Base-by-base conservation (phyloP, 1,140 invertebrate species). In the Neomicropteryx cornuta region DNA sequence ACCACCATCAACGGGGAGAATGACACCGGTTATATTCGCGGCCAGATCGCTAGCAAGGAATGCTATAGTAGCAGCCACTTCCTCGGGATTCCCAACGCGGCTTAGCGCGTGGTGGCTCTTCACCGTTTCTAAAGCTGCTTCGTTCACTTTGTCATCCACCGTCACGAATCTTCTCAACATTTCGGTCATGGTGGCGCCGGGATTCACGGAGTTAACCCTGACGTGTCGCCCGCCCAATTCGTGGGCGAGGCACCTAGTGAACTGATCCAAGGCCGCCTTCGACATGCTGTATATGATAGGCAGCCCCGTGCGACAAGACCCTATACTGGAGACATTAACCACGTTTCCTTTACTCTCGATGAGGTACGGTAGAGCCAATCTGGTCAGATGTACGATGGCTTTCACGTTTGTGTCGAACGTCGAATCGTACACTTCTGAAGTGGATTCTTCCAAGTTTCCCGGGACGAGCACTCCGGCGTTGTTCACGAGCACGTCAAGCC, bases 301-400 rank as follows among this genome's bases (percentile, higher is more conserved):
- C 55, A 38, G 64, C 65, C 18, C 73, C 59, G 38, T 73, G 72
- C n/a, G 79, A 66, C 55, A 77, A 52, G 16, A 78, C 50, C 4
- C 79, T 82, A 86, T 73, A 51, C 81, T 85, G 8, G 81, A 85
- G 1, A 87, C 73, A 57, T 87, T 87, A 1, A 88, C 75, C 47
- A 85, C 76, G 42, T 73, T 77, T 14, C 81, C 81, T 53, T 80
- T 76, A 1, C 73, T 68, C 48, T 72, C 58, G 10, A 78, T 66
- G 2, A 89, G 62, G 51, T 81, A 64, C 4, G 83, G 83, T 2
- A 81, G 75, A 31, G 79, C 73, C 21, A 85, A 50, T 68, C 75
- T 75, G 2, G 79, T 85, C 33, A 87, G 53, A 35, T 83, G 68
- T 57, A 77, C 84, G 2, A 83, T 56, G n/a, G 79, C 68, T 29